Conservation (phyloP, 2,888 invertebrate genomes). For the Athalia rosae region DNA sequence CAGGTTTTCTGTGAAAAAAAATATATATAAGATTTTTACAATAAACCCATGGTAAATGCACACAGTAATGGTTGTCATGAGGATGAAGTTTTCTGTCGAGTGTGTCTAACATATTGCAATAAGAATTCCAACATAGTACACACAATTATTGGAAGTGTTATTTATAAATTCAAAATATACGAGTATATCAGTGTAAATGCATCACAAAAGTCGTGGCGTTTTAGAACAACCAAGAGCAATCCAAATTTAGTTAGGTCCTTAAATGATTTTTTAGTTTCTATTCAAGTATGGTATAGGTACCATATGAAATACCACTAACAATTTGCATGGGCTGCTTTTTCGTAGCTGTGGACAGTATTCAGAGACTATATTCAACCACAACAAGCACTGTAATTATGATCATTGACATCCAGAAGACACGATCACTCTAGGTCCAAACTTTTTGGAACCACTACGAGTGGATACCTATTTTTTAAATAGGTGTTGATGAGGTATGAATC, state of each 20-base stretch:
- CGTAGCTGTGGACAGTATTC: not conserved
- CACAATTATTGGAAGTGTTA: not conserved
- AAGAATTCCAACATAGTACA: not conserved
- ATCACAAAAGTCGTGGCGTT: not conserved
- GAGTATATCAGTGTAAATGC: slow-evolving; percentile 15
- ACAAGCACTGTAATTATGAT: not conserved
- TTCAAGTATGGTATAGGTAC: not conserved
- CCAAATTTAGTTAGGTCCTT: not conserved
- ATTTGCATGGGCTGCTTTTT: slow-evolving; percentile 6
- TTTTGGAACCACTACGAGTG: too few relatives aligned
- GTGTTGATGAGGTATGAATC: too few relatives aligned
- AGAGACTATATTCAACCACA: slow-evolving; percentile 5
- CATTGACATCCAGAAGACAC: not conserved
- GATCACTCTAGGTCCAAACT: not conserved
- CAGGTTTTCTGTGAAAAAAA: not conserved
- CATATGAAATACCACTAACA: slow-evolving; percentile 16
- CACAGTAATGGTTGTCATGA: slow-evolving; percentile 7
- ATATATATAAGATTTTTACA: too few relatives aligned
- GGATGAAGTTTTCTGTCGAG: not conserved
- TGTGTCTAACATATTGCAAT: not conserved
- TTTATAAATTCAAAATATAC: not conserved
- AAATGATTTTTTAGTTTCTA: not conserved
- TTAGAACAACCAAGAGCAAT: not conserved
- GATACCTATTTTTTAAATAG: too few relatives aligned
- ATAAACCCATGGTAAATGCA: not conserved